These are phyloP conservation scores for Eutrigla gurnardus DNA, from an alignment of 2,797 vertebrate species.

Conservation along the genomic window DNA sequence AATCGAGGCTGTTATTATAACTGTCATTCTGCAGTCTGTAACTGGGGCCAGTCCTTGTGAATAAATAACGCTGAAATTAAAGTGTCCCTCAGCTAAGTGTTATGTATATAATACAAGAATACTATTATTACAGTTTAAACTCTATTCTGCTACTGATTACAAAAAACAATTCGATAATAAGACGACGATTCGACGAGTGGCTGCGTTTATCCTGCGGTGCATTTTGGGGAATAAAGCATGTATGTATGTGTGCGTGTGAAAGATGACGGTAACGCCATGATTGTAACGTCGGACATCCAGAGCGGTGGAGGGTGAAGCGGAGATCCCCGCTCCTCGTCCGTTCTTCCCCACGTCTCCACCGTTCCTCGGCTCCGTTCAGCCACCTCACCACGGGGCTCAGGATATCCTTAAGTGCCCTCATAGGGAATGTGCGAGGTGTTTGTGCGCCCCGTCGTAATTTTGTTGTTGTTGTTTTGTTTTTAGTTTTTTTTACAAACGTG, in stretches of 20 bases:
- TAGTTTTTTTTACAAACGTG: not conserved
- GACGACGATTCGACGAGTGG: too few relatives aligned
- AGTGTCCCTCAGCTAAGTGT: not conserved
- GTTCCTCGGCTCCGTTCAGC: not conserved
- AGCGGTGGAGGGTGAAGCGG: not conserved
- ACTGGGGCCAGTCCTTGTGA: constrained; percentile 2
- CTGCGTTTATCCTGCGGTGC: not conserved
- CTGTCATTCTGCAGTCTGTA: not conserved
- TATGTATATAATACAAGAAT: not conserved
- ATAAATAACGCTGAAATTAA: constrained; percentile 3
- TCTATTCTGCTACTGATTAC: not conserved
- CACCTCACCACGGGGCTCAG: not conserved
- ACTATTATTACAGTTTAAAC: not conserved
- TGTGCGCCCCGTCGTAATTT: not conserved
- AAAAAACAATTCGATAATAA: not conserved
- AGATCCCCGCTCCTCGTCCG: not conserved
- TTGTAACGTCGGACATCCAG: not conserved
- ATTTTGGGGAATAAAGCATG: not conserved
- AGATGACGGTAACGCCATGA: not conserved
- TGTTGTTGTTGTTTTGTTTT: too few relatives aligned
- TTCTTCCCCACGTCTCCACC: not conserved
- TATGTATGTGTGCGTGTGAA: not conserved
- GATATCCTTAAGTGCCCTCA: not conserved
- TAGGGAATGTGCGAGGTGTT: not conserved
- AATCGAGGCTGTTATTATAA: not conserved